A percentile compares a stretch with the other conserved stretches of the same genome.
Evolutionary conservation across 2,113 vertebrate species (phyloP).

Genomic region (Sialia sialis): DNA sequence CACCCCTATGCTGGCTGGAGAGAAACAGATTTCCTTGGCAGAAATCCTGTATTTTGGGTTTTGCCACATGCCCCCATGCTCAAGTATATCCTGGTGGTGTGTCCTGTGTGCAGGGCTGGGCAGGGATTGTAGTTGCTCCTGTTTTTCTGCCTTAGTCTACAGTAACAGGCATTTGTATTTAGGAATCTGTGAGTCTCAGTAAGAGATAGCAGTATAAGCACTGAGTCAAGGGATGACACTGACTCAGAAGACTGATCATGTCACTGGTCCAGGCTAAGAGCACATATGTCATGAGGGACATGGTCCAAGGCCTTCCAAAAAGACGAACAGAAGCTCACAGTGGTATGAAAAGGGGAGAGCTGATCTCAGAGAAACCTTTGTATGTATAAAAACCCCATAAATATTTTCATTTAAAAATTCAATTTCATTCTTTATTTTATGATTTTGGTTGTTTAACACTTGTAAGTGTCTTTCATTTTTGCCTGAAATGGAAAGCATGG

Average conservation of each 20-base stretch:
- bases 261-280: background rate
- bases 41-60: background rate
- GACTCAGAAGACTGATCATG: background rate
- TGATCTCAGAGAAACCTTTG: background rate
- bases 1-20: background rate
- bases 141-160: background rate
- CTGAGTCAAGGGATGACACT: background rate
- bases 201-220: background rate
- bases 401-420: background rate
- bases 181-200: background rate
- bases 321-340: background rate
- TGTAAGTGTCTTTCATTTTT: background rate
- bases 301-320: background rate
- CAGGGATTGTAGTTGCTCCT: background rate
- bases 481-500: background rate
- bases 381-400: fast-evolving
- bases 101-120: background rate
- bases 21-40: background rate
- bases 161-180: background rate
- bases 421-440: background rate
- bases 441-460: background rate
- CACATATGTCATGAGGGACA: background rate
- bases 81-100: fast-evolving
- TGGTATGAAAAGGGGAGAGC: background rate
- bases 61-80: fast-evolving